These are phyloP conservation scores for Heteropelma amictum DNA, from an alignment of 2,888 invertebrate genomes.

Conservation along the genomic window DNA sequence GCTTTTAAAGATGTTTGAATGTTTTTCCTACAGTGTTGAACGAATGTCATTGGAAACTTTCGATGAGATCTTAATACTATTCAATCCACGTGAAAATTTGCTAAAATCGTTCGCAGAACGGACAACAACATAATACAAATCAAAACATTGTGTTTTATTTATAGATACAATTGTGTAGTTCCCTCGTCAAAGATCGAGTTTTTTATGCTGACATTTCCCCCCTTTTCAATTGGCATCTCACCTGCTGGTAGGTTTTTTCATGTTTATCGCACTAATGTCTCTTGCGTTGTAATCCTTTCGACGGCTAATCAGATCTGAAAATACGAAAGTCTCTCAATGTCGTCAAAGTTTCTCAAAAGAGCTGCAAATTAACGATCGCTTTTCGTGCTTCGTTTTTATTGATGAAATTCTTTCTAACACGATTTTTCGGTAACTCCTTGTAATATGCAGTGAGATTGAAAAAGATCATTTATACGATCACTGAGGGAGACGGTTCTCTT, in stretches of 20 bases:
- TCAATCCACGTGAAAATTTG: constrained; percentile 16
- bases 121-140: constrained; percentile 63
- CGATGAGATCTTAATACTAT: constrained; percentile 33
- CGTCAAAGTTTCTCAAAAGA: neutral
- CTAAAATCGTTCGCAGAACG: constrained; percentile 54
- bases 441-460: no score
- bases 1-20: neutral
- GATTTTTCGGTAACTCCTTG: no score
- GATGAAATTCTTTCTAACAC: no score
- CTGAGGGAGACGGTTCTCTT: no score
- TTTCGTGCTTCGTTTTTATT: no score
- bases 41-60: constrained; percentile 31
- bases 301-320: constrained; percentile 71
- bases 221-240: constrained; percentile 56
- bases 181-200: constrained; percentile 62
- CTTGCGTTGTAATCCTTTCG: constrained; percentile 47
- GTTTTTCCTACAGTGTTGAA: constrained; percentile 28
- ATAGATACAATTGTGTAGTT: constrained; percentile 68
- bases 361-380: neutral
- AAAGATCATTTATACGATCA: no score
- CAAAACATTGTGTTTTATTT: constrained; percentile 70
- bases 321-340: neutral
- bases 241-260: constrained; percentile 52
- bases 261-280: constrained; percentile 45
- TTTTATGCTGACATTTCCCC: constrained; percentile 52